phyloP scores from a whole-genome alignment of 2,113 vertebrate species.

The Clupea harengus region DNA sequence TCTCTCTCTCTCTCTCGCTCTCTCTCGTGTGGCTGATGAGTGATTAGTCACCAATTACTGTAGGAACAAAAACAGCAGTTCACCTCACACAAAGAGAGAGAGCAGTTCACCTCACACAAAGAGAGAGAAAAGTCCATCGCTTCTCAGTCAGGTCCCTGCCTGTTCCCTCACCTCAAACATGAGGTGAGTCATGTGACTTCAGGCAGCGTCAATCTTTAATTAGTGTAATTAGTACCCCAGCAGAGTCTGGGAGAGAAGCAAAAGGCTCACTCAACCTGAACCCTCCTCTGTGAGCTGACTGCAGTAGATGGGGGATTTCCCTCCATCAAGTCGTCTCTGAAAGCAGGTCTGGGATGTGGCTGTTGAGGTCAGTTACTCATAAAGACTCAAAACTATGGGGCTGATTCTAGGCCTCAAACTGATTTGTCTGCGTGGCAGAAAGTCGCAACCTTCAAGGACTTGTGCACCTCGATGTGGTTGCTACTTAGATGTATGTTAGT shows the following conservation, averaged over 20 bases:
- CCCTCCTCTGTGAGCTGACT: not conserved
- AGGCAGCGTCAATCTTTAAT: constrained; percentile 7
- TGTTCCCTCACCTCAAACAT: not conserved
- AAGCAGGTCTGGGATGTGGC: not conserved
- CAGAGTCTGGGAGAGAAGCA: not conserved
- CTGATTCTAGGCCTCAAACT: not conserved
- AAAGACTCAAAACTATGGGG: not conserved
- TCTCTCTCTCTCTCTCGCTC: not conserved
- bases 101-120: not conserved
- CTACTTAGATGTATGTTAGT: no score
- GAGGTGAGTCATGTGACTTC: not conserved
- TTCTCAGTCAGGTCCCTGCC: not conserved
- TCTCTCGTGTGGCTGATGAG: not conserved
- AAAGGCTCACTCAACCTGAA: not conserved
- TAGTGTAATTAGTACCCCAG: not conserved
- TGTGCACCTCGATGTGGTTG: no score
- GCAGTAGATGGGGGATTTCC: not conserved
- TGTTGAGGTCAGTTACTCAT: not conserved
- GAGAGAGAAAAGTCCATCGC: not conserved
- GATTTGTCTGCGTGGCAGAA: not conserved
- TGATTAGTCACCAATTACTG: not conserved
- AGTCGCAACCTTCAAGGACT: not conserved
- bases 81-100: not conserved
- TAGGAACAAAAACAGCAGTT: not conserved
- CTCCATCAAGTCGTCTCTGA: not conserved